phyloP scores from a whole-genome alignment of 2,113 vertebrate species.

The Dipodomys spectabilis region DNA sequence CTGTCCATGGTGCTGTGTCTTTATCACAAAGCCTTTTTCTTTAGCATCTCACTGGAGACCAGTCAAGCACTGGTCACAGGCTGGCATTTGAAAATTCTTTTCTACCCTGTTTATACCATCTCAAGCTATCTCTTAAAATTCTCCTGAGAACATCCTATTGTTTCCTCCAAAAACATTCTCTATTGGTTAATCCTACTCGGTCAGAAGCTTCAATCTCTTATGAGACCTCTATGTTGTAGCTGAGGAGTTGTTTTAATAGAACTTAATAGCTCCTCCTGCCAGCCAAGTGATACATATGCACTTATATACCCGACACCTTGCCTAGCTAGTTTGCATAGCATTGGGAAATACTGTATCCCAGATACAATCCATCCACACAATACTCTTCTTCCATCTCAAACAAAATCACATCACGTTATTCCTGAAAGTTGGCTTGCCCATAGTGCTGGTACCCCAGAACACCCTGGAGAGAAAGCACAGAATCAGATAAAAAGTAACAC shows the following conservation, averaged over 20 bases:
- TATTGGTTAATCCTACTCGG: background rate
- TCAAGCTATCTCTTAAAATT: background rate
- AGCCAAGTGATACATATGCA: background rate
- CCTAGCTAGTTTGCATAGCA: background rate
- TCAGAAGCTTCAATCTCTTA: background rate
- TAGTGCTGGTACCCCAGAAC: background rate
- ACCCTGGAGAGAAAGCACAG: background rate
- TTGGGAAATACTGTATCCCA: background rate
- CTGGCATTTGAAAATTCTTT: background rate
- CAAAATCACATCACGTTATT: constrained; percentile 32
- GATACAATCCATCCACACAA: background rate
- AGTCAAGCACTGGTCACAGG: too few species aligned
- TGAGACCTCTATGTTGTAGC: background rate
- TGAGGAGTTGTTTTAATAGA: background rate
- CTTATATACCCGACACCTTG: background rate
- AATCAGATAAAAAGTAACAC: constrained; percentile 24
- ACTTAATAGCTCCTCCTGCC: background rate
- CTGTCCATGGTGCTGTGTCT: background rate
- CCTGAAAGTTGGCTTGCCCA: background rate
- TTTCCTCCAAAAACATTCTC: background rate
- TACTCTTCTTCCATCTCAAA: background rate
- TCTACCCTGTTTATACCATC: too few species aligned
- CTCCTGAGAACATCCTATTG: background rate
- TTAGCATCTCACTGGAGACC: background rate
- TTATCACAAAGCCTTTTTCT: background rate